Evolutionary conservation across 2,888 invertebrate genomes (phyloP).

Genomic region (Pandemis cinnamomeana): DNA sequence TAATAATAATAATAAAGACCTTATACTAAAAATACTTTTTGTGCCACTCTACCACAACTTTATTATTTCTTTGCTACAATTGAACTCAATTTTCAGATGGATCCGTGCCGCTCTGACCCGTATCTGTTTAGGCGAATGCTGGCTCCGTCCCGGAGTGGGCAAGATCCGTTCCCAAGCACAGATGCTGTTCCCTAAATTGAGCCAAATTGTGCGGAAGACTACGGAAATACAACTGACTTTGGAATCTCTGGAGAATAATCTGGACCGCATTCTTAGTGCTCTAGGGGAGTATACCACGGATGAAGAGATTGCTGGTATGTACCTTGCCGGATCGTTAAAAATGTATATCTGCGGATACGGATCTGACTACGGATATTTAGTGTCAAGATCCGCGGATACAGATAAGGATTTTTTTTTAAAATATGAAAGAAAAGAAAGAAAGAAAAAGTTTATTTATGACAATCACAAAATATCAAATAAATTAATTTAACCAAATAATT

Average conservation of each 20-base stretch:
- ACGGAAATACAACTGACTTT: constrained; percentile 69
- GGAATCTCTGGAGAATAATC: constrained; percentile 74
- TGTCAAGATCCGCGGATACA: too few relatives aligned
- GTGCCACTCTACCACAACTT: too few relatives aligned
- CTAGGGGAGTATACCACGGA: constrained; percentile 78
- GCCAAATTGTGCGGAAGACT: constrained; percentile 70
- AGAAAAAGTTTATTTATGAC: too few relatives aligned
- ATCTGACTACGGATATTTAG: too few relatives aligned
- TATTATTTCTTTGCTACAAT: neutral
- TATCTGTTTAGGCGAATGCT: constrained; percentile 75
- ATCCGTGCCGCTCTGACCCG: constrained; percentile 76
- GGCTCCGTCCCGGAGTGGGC: constrained; percentile 78
- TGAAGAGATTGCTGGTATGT: constrained; percentile 76
- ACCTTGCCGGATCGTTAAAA: too few relatives aligned
- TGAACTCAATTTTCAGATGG: constrained; percentile 64
- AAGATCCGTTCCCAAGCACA: constrained; percentile 79
- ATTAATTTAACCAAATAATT: too few relatives aligned
- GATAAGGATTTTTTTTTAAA: too few relatives aligned
- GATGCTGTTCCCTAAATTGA: constrained; percentile 74
- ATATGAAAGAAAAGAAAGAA: too few relatives aligned
- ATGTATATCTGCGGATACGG: too few relatives aligned
- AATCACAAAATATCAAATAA: too few relatives aligned
- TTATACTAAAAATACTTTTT: too few relatives aligned
- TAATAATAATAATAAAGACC: too few relatives aligned
- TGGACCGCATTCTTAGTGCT: constrained; percentile 72